Base-by-base conservation (phyloP, 2,113 vertebrate species). In the Pluvialis apricaria region DNA sequence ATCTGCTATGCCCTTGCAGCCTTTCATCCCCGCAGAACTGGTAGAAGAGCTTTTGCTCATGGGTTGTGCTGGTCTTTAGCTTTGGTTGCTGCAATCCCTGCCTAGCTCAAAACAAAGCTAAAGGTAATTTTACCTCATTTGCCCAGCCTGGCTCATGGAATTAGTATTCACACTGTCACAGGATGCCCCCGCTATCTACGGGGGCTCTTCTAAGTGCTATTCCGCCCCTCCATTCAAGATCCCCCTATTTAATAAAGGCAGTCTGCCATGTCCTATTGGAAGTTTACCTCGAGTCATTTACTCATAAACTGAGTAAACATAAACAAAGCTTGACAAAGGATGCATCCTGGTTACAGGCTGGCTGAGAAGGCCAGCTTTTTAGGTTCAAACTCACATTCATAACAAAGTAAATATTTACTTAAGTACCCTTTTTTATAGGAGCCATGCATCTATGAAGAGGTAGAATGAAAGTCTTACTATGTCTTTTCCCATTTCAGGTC, bases 401-500 rank as follows among this genome's bases (percentile, higher is more conserved):
- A 69, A 77, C 83, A 40, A 70, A 65, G 49, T 14, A 40, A 68
- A 42, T 45, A 38, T 14, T 45, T 73, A 28, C 6, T 75, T 78
- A 54, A 15, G 42, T 8, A 28, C 4, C 28, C 0, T 21, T 70
- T 61, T 29, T 68, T 15, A 62, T 42, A 69, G 55, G 13, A 90
- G 3, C 5, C 29, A 45, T 36, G 15, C 11, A 68, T 28, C 28
- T 69, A 1, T 16, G 34, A 32, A 91, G 52, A 79, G 42, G 18
- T 40, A 73, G 29, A 47, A 78, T 17, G 25, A 64, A 80, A 91
- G 15, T 57, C 57, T 85, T 62, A 82, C 40, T 6, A 7, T 32
- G 49, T 68, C 6, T 87, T 87, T 72, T 84, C 70, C n/a, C 45
- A 29, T 79, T 96, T 73, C 82, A 96, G 96, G 62, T 86, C 58